These are phyloP conservation scores for Hippocampus abdominalis DNA, from an alignment of 2,113 vertebrate species.

Conservation along the genomic window DNA sequence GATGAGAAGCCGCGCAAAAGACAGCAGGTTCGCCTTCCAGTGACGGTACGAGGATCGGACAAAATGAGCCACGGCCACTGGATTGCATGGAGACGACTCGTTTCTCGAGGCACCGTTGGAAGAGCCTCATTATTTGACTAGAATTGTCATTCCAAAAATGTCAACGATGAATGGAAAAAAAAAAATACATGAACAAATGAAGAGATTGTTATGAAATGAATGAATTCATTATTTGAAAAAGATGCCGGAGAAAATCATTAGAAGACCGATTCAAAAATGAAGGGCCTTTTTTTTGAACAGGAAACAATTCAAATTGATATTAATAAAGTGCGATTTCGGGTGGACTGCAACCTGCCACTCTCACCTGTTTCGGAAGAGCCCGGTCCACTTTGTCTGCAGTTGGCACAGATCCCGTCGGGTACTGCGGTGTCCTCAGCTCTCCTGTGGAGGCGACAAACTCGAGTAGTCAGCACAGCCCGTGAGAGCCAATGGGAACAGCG, in stretches of 20 bases:
- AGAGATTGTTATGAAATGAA: neutral
- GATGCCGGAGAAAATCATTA: too few relatives aligned
- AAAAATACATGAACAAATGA: neutral
- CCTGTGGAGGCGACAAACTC: constrained; percentile 60
- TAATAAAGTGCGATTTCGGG: neutral
- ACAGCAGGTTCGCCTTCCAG: neutral
- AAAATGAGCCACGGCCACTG: neutral
- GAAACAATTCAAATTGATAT: too few relatives aligned
- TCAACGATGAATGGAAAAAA: too few relatives aligned
- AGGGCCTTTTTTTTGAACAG: too few relatives aligned
- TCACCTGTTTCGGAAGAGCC: constrained; percentile 50
- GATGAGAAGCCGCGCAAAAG: constrained; percentile 39
- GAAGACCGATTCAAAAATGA: too few relatives aligned
- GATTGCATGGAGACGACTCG: too few relatives aligned
- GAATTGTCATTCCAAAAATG: too few relatives aligned
- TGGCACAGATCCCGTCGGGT: constrained; percentile 41
- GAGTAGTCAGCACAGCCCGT: constrained; percentile 1
- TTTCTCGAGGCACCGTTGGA: too few relatives aligned
- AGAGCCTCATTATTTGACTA: too few relatives aligned
- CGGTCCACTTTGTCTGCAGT: constrained; percentile 45
- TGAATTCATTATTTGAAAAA: neutral
- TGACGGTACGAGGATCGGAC: neutral
- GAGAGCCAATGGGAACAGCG: constrained; percentile 30
- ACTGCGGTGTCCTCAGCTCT: constrained; percentile 57
- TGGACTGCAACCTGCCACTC: neutral